These are phyloP conservation scores for Cettia cetti DNA, from an alignment of 2,113 vertebrate genomes.

Conservation along the genomic window DNA sequence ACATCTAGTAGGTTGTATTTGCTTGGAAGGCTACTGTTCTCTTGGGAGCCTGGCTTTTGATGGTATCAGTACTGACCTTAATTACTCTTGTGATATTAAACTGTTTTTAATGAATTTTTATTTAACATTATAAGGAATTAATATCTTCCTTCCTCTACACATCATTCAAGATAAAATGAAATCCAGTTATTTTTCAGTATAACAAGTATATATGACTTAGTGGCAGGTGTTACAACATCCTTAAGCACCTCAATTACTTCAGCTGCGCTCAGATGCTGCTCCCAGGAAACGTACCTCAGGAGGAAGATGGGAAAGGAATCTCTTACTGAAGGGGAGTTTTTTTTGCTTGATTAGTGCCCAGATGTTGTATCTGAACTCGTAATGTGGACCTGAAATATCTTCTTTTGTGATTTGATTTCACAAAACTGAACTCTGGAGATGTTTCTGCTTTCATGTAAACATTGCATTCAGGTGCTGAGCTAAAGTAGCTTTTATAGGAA, in stretches of 20 bases:
- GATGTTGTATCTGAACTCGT: background rate
- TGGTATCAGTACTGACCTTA: background rate
- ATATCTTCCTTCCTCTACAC: background rate
- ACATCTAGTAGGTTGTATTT: background rate
- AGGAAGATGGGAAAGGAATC: background rate
- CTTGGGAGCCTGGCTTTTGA: background rate
- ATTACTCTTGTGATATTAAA: background rate
- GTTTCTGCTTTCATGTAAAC: background rate
- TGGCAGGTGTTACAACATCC: background rate
- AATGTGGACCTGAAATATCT: background rate
- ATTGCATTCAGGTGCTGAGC: background rate
- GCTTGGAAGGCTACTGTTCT: background rate
- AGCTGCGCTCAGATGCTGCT: background rate
- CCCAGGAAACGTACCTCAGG: background rate
- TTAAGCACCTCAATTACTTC: background rate
- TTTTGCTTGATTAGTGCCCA: background rate
- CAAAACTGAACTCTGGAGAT: accelerated
- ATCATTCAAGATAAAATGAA: background rate
- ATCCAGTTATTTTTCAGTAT: background rate
- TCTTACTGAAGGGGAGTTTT: background rate
- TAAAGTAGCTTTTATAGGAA: background rate
- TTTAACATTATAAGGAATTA: background rate
- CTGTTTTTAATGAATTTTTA: background rate
- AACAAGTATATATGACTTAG: background rate
- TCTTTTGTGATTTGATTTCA: background rate